Evolutionary conservation across 2,888 invertebrate species (phyloP), one percentile per base, ranked within the genome.

Genomic region (Epirrhoe alternata): DNA sequence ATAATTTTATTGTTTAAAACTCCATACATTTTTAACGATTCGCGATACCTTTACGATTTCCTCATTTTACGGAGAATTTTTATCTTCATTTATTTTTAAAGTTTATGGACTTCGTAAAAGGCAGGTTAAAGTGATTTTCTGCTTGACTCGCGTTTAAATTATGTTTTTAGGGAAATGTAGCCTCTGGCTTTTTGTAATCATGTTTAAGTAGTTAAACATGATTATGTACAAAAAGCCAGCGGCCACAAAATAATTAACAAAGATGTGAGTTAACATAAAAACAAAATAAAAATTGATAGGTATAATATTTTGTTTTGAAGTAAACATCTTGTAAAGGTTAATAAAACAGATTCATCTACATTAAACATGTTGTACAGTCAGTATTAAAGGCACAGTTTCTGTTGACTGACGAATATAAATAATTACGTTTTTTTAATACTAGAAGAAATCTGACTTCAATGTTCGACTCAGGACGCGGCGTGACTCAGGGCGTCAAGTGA

Each of bases 51-150:
- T 42, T 42, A 42, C 12, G 38, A 12, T 42, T 42, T 42, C 35
- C 14, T 50, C 24, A 24, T 17, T 24, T 50, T 50, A 45, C 38
- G 14, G 14, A 42, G 6, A 56, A 10, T n/a, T 12, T 30, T 54
- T 49, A 55, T 42, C 50, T 33, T 12, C 12, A 42, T 42, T 6
- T 31, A n/a, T 58, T 59, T 6, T 16, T 16, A 53, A 58, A 30
- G 59, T 59, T 64, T 60, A 51, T 50, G 31, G 49, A 47, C 24
- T 33, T 58, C 35, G 30, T 42, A 64, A 58, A 24, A 64, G 64
- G 14, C 35, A 24, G 10, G 35, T 57, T n/a, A 47, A 54, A 59
- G 31, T 52, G 52, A 64, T 64, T 59, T 58, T 38, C 47, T 33
- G 54, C 49, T 38, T 54, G 31, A 51, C 5, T 63, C 47, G 49